Base-by-base conservation (phyloP, 2,797 vertebrate genomes). In the Apogon hyalosoma region DNA sequence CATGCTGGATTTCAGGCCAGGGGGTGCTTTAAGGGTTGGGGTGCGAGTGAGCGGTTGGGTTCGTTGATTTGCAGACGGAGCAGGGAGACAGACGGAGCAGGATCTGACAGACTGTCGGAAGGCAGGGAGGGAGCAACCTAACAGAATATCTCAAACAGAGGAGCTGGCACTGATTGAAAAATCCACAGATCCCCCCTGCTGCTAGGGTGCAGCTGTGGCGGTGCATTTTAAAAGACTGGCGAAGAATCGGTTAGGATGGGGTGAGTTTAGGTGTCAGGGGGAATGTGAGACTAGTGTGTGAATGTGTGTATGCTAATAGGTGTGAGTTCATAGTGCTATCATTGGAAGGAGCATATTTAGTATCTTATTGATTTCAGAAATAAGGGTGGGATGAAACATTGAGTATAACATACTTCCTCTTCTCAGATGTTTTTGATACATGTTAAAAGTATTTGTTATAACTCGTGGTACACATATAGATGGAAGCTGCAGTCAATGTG, bases 81-180 rank as follows among this genome's bases (percentile, higher is more conserved):
- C 58, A 1, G 31, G 41, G 55, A 80, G 69, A 72, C 67, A 69
- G 78, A 73, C 49, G 68, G 58, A 77, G 73, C 61, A 33, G 70
- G 77, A 85, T 86, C 85, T 80, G 76, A 85, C 64, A 73, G 84
- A 68, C 65, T 74, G 69, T 57, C 52, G 69, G 76, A 79, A 62
- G 77, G 74, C 50, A 42, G 70, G 53, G 75, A 70, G 69, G 62
- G 73, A 82, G 74, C 46, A 39, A 82, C 75, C 79, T 76, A 74
- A 77, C 70, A 69, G 77, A 84, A 73, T 75, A 78, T 73, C 62
- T 78, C 75, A 70, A 63, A 82, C 56, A 71, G 69, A 75, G 66
- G 68, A 79, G 75, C 65, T 60, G 70, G 4, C 0, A 53, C 68
- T 86, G 84, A 88, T 86, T 88, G 87, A 88, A 89, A 89, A 87